phyloP scores from a whole-genome alignment of 2,113 vertebrate genomes.

The Chauna torquata region DNA sequence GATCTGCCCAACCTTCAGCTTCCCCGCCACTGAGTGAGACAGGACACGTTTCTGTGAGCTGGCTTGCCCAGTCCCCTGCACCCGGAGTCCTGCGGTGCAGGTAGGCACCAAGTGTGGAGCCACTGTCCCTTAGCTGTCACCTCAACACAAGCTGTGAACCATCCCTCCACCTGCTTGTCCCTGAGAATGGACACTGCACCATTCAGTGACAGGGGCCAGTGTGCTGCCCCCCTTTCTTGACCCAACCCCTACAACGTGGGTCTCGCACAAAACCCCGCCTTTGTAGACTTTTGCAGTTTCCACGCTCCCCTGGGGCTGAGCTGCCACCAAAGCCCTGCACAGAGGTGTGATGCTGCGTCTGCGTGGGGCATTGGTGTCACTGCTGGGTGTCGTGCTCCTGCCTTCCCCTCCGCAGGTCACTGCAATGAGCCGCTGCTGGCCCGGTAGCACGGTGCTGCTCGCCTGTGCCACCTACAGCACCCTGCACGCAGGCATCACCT shows the following conservation, averaged over 20 bases:
- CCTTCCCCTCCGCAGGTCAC: not conserved
- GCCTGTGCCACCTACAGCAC: not conserved
- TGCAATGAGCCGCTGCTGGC: not conserved
- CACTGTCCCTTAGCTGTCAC: not conserved
- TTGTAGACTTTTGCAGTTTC: not conserved
- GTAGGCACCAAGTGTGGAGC: not conserved
- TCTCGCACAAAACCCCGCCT: not conserved
- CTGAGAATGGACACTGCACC: not conserved
- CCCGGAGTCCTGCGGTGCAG: not conserved
- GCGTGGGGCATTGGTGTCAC: not conserved
- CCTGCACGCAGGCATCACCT: not conserved
- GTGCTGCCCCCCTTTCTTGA: not conserved
- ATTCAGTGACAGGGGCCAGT: fast-evolving
- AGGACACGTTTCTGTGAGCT: not conserved
- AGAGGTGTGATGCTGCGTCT: not conserved
- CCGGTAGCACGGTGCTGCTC: not conserved
- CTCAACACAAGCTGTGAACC: not conserved
- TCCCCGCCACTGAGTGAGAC: fast-evolving
- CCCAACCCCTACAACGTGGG: not conserved
- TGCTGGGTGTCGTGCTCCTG: not conserved
- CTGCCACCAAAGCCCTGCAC: not conserved
- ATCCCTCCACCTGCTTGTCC: not conserved
- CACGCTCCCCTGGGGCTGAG: fast-evolving
- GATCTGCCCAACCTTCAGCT: not conserved
- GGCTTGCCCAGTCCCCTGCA: not conserved